Evolutionary conservation across 2,797 vertebrate species (phyloP).

Genomic region (Enteromius viviparus): DNA sequence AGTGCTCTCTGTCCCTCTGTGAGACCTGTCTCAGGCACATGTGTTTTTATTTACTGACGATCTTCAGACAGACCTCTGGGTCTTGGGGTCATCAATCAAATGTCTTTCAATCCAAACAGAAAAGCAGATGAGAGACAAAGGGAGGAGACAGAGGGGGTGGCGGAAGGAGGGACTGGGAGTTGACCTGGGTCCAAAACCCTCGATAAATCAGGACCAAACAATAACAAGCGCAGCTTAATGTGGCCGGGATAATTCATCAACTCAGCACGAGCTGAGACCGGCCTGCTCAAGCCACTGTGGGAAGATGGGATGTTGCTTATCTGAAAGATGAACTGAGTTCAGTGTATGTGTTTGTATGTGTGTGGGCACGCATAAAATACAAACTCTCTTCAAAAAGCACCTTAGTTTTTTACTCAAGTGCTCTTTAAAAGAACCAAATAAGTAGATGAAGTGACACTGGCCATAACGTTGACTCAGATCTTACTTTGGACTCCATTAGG

Average conservation of each 20-base stretch:
- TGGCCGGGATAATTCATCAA: constrained; percentile 73
- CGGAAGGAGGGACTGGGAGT: constrained; percentile 66
- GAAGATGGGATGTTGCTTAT: constrained; percentile 46
- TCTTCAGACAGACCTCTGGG: constrained; percentile 73
- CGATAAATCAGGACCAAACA: constrained; percentile 81
- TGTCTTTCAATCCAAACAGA: constrained; percentile 79
- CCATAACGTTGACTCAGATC: background rate
- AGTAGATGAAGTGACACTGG: background rate
- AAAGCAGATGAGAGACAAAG: constrained; percentile 83
- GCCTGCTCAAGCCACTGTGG: constrained; percentile 32
- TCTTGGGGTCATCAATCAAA: constrained; percentile 80
- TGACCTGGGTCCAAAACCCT: constrained; percentile 68
- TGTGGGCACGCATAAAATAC: background rate
- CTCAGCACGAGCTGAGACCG: constrained; percentile 56
- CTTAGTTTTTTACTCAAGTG: background rate
- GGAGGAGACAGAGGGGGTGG: constrained; percentile 63
- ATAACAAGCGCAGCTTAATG: constrained; percentile 78
- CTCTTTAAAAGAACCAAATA: background rate
- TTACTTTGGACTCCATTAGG: background rate
- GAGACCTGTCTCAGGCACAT: constrained; percentile 50
- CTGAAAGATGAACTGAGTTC: constrained; percentile 25
- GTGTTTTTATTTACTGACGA: constrained; percentile 60
- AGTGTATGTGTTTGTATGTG: background rate
- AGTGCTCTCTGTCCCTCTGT: constrained; percentile 13
- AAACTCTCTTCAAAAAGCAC: constrained; percentile 2